Evolutionary conservation across 1,140 invertebrate genomes (phyloP).

Genomic region (Monomorium pharaonis): DNA sequence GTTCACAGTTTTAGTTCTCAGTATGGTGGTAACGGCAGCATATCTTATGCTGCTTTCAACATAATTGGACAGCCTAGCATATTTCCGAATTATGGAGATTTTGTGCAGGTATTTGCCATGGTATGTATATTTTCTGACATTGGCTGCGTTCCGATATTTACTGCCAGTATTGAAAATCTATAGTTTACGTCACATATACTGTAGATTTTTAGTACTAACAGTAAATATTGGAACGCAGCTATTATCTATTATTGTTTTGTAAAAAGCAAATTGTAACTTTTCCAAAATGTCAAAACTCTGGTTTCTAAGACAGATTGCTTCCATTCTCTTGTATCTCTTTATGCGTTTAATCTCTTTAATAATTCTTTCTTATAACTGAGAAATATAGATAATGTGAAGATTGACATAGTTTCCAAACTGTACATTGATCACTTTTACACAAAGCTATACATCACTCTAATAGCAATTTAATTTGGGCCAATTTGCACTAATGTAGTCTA

Average conservation of each 20-base stretch:
- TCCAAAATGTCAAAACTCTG: neutral
- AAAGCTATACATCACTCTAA: neutral
- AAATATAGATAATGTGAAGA: no score
- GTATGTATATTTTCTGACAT: slow-evolving; percentile 84
- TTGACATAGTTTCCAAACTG: no score
- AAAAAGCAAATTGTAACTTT: neutral
- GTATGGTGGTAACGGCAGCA: slow-evolving; percentile 94
- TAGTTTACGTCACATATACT: no score
- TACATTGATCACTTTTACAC: neutral
- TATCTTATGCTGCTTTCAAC: slow-evolving; percentile 95
- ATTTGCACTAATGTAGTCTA: no score
- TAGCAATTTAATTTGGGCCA: no score
- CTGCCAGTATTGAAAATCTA: no score
- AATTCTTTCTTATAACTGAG: no score
- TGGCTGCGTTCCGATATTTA: no score
- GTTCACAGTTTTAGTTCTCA: slow-evolving; percentile 95
- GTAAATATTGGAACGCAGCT: no score
- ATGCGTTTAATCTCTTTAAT: neutral
- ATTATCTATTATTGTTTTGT: neutral
- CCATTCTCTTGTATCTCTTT: neutral
- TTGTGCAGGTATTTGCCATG: slow-evolving; percentile 95
- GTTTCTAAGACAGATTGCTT: no score
- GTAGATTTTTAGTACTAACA: no score
- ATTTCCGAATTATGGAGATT: slow-evolving; percentile 95
- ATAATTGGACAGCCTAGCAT: slow-evolving; percentile 92